phyloP scores from a whole-genome alignment of 2,113 vertebrate genomes.

The Corydoras sp. region DNA sequence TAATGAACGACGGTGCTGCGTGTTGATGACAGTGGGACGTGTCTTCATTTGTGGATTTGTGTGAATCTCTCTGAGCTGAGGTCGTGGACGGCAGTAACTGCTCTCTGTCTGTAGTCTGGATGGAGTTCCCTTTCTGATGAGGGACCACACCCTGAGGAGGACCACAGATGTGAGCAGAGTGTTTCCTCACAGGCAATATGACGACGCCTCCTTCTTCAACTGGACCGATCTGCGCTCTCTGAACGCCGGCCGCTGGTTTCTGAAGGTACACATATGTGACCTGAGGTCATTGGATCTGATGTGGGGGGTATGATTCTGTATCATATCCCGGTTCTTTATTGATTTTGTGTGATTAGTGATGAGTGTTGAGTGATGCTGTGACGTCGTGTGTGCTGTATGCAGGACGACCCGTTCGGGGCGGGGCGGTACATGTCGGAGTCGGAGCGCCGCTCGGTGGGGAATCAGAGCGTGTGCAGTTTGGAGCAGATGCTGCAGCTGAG shows the following conservation, averaged over 20 bases:
- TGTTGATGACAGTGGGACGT: no score
- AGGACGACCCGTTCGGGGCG: conserved; percentile 90
- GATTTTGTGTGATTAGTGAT: no score
- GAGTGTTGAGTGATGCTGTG: no score
- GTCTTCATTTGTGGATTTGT: no score
- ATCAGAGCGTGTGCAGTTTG: conserved; percentile 87
- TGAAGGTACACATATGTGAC: conserved; percentile 65
- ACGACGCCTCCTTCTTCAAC: conserved; percentile 80
- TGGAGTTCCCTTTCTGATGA: conserved; percentile 90
- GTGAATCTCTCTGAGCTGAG: no score
- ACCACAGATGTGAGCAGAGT: conserved; percentile 79
- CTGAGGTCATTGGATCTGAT: no score
- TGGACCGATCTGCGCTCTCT: conserved; percentile 86
- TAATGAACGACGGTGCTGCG: no score
- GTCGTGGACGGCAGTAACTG: neutral
- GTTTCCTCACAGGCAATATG: conserved; percentile 71
- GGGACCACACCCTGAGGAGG: conserved; percentile 75
- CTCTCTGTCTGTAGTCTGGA: conserved; percentile 68
- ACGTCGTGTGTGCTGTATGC: neutral
- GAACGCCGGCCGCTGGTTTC: conserved; percentile 90
- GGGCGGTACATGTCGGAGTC: conserved; percentile 62
- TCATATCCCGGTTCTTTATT: neutral
- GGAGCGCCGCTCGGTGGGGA: conserved; percentile 70
- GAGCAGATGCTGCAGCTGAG: conserved; percentile 74
- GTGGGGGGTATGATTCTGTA: no score